A percentile compares a stretch with the other conserved stretches of the same genome.
These are phyloP conservation scores for Aepyceros melampus DNA, from an alignment of 2,113 vertebrate genomes.

Conservation along the genomic window DNA sequence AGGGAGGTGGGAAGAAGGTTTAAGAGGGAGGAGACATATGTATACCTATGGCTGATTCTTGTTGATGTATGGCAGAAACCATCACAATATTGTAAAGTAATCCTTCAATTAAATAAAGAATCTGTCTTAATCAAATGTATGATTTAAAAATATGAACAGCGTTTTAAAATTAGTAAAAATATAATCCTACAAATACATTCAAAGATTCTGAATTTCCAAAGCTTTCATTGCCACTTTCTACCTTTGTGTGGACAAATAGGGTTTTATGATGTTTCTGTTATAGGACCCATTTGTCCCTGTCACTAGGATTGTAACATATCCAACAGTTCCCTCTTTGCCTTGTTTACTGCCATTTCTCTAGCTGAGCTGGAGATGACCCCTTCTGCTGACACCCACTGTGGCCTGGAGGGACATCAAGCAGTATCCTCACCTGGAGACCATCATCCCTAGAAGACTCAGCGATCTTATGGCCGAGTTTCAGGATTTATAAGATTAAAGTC, in stretches of 20 bases:
- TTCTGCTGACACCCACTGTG: background rate
- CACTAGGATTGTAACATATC: background rate
- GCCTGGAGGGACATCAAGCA: background rate
- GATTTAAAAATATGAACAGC: background rate
- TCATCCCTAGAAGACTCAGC: background rate
- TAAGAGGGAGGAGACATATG: background rate
- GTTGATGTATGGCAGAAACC: background rate
- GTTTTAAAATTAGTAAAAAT: conserved; percentile 16
- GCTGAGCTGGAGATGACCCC: background rate
- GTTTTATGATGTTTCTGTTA: background rate
- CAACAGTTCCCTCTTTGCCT: background rate
- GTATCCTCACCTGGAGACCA: background rate
- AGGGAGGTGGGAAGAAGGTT: background rate
- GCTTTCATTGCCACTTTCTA: background rate
- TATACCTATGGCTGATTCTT: background rate
- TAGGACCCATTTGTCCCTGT: background rate
- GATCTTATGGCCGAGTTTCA: background rate
- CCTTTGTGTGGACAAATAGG: background rate
- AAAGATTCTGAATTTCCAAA: background rate
- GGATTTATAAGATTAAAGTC: background rate
- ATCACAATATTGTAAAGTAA: background rate
- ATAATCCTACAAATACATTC: background rate
- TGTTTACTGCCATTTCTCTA: background rate
- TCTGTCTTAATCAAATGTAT: background rate
- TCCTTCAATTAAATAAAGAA: background rate